Base-by-base conservation (phyloP, 2,888 invertebrate genomes). In the Bombylius discolor region DNA sequence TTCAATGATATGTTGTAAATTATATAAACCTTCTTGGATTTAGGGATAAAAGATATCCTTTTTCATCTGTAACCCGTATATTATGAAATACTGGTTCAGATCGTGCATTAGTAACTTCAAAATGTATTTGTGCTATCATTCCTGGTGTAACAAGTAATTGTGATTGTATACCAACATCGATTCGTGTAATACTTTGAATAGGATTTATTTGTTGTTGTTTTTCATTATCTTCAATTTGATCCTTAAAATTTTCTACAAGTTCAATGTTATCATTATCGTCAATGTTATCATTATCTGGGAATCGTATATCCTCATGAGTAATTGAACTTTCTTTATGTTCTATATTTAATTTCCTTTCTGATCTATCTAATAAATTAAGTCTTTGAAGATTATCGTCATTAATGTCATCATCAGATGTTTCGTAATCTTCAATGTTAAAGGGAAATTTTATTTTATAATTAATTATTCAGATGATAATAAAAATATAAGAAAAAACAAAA, bases 41-140 rank as follows among this genome's bases (percentile, higher is more conserved):
- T 58, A 86, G 76, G 4, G 76, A 76, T 34, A 78, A 72, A 32
- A 86, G 64, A 61, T 81, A 79, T 14, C 78, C 72, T 56, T 79
- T 74, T 64, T 84, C 78, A 53, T 83, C 80, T 11, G 77, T 76
- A 0, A 82, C 83, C 39, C 77, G 78, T 65, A 83, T 86, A 55
- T 71, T 72, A 63, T 81, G 82, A 58, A 74, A 75, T 31, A 78
- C 77, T 0, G 76, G 67, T 59, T 75, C 79, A 11, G 78, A 78
- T n/a, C 79, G 79, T 69, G 80, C 81, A 70, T 89, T 89, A 0
- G 82, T 84, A 0, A 89, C 81, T 70, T 87, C 84, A 64, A 85
- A 88, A 58, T 81, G 77, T n/a, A 89, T 65, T 47, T 68, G 66
- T 36, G 58, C 58, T 1, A 67, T 64, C 53, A 67, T 58, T 0